Evolutionary conservation across 2,888 invertebrate species (phyloP).

Genomic region (Heliothis peltigera): DNA sequence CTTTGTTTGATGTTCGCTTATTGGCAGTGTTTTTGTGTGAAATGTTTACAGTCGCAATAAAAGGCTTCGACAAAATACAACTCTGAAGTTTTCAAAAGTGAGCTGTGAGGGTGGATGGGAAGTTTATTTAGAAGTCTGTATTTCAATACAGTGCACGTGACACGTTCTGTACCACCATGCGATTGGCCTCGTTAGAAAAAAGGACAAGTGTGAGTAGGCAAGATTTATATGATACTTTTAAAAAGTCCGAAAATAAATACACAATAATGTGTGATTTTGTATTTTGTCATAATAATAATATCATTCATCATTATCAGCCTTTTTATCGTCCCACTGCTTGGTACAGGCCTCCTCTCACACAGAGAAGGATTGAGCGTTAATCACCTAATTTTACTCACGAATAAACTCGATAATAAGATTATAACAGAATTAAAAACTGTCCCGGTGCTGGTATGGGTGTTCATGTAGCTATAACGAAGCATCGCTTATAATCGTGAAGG

Average conservation of each 20-base stretch:
- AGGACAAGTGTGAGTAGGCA: slow-evolving; percentile 29
- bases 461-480: no score
- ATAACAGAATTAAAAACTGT: no score
- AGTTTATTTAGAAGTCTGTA: slow-evolving; percentile 54
- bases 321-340: no score
- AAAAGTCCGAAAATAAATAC: slow-evolving; percentile 40
- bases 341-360: no score
- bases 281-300: no score
- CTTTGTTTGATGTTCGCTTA: slow-evolving; percentile 51
- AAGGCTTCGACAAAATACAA: slow-evolving; percentile 40
- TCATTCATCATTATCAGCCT: no score
- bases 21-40: slow-evolving; percentile 41
- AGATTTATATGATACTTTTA: slow-evolving; percentile 28
- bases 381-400: no score
- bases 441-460: no score
- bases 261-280: slow-evolving; percentile 20
- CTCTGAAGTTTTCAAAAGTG: slow-evolving; percentile 32
- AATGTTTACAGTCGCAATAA: slow-evolving; percentile 49
- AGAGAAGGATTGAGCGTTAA: no score
- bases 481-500: no score
- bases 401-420: no score
- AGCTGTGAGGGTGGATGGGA: slow-evolving; percentile 22
- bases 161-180: slow-evolving; percentile 36
- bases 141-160: slow-evolving; percentile 53
- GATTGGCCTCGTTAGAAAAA: slow-evolving; percentile 56